phyloP scores from a whole-genome alignment of 2,888 invertebrate genomes.

The Dryobota labecula region DNA sequence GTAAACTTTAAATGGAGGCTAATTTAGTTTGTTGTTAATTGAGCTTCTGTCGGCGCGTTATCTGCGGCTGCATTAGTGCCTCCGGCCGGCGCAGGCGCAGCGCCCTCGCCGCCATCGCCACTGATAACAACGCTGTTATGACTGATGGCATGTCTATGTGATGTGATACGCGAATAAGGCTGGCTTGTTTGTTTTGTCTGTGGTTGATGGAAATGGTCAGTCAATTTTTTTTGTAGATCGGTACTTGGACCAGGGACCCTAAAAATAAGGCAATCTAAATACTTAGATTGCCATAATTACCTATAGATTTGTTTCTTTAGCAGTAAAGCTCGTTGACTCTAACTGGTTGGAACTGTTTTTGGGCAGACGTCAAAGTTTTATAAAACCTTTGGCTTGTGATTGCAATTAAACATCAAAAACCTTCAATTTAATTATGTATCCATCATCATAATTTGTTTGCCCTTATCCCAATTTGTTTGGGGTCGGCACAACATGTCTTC shows the following conservation, averaged over 20 bases:
- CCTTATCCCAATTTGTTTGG: not conserved
- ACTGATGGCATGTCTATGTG: slow-evolving; percentile 63
- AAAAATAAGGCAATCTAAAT: not conserved
- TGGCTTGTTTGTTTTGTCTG: slow-evolving; percentile 44
- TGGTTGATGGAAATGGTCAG: slow-evolving; percentile 19
- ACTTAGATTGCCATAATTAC: no score
- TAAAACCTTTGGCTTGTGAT: not conserved
- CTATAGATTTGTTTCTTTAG: not conserved
- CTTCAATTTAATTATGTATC: no score
- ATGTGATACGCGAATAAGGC: slow-evolving; percentile 62
- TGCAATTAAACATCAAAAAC: not conserved
- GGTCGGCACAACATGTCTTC: no score
- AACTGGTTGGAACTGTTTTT: not conserved
- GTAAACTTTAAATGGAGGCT: slow-evolving; percentile 90
- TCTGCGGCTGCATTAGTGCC: slow-evolving; percentile 86
- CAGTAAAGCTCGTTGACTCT: not conserved
- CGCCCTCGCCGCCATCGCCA: slow-evolving; percentile 34
- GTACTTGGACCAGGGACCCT: not conserved
- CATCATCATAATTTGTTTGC: no score
- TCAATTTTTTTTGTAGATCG: not conserved
- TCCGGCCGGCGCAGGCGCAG: slow-evolving; percentile 64
- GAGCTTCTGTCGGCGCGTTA: slow-evolving; percentile 86
- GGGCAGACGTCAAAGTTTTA: not conserved
- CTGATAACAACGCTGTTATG: slow-evolving; percentile 64
- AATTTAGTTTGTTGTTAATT: slow-evolving; percentile 90